Conservation (phyloP, 2,113 vertebrate genomes). For the Dolichotis patagonum region DNA sequence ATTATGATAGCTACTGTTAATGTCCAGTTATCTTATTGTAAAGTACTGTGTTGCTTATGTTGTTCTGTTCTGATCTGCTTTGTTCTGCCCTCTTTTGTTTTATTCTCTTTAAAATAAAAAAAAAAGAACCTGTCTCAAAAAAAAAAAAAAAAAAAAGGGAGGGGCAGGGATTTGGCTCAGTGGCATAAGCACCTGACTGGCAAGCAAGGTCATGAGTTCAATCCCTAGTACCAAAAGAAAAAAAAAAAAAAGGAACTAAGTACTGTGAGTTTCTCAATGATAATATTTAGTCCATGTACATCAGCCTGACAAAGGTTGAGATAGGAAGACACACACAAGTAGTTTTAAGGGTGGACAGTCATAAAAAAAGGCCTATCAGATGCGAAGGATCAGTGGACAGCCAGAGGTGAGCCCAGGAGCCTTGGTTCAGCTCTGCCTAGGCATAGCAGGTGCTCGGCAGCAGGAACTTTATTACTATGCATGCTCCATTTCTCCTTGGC, state of each 20-base stretch:
- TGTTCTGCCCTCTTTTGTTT: no score
- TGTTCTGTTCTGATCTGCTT: no score
- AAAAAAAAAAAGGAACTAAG: neutral
- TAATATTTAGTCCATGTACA: neutral
- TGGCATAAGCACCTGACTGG: no score
- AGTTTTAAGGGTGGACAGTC: neutral
- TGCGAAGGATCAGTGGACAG: neutral
- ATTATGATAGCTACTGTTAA: no score
- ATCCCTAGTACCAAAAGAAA: neutral
- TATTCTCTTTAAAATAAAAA: no score
- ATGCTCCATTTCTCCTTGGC: neutral
- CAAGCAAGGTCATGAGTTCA: no score
- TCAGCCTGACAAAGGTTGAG: neutral
- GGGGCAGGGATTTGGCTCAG: no score
- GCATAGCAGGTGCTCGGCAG: neutral
- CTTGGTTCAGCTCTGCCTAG: neutral
- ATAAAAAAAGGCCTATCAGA: neutral
- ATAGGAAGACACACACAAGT: neutral
- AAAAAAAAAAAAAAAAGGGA: neutral
- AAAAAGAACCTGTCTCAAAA: neutral
- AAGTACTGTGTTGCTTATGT: no score
- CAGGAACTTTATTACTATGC: neutral
- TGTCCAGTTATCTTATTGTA: no score
- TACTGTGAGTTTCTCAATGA: conserved; percentile 4
- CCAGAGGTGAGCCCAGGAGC: neutral